A percentile compares a stretch with the other conserved stretches of the same genome.
Evolutionary conservation across 2,113 vertebrate genomes (phyloP).

Genomic region (Meriones unguiculatus): DNA sequence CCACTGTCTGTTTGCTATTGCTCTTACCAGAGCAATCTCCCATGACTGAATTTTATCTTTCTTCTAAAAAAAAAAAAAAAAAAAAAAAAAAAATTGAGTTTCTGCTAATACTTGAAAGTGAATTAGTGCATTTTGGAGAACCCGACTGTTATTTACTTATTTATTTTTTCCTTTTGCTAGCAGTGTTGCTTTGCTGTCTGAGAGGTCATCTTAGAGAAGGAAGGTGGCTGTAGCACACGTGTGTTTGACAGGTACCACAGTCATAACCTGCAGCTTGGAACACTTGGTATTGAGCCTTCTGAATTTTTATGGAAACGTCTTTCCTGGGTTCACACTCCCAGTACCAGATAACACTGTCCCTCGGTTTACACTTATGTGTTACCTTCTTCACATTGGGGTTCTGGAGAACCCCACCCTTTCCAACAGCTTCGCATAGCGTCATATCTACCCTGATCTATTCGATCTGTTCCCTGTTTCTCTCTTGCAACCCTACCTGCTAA

Average conservation of each 20-base stretch:
- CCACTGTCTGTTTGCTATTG: constrained; percentile 38
- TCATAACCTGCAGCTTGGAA: background rate
- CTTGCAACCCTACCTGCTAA: background rate
- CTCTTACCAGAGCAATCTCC: background rate
- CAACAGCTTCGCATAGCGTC: no score
- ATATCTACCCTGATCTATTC: background rate
- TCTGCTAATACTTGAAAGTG: constrained; percentile 2
- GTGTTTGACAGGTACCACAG: background rate
- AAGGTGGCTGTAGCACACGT: background rate
- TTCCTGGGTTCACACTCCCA: background rate
- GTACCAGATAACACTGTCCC: background rate
- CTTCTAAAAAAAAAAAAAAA: constrained; percentile 49
- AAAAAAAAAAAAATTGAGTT: constrained; percentile 52
- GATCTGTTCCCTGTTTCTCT: background rate
- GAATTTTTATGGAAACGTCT: background rate
- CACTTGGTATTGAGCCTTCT: rapidly evolving
- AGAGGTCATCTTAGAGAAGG: background rate
- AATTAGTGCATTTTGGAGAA: background rate
- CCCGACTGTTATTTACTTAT: background rate
- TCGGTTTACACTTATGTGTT: background rate
- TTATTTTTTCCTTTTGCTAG: background rate
- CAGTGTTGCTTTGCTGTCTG: background rate
- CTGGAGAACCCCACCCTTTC: background rate
- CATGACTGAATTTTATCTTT: constrained; percentile 35
- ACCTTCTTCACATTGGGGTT: background rate